A percentile compares a stretch with the other conserved stretches of the same genome.
Evolutionary conservation across 2,113 vertebrate genomes (phyloP).

Genomic region (Alethe castanea): DNA sequence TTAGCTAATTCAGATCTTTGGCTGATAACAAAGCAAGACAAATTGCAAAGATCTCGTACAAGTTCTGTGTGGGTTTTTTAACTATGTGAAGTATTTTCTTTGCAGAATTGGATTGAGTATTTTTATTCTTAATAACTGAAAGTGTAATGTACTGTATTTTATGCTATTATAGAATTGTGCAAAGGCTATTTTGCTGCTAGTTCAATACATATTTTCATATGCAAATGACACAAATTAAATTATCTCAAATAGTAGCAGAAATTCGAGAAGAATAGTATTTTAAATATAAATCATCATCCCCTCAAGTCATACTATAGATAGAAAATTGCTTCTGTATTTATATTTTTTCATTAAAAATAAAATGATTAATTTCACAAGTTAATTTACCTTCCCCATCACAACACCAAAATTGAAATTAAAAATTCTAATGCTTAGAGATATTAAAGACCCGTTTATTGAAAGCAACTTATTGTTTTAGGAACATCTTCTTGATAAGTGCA

Average conservation of each 20-base stretch:
- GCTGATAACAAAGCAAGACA: conserved; percentile 30
- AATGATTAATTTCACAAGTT: conserved; percentile 78
- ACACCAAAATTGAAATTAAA: conserved; percentile 74
- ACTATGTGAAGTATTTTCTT: neutral
- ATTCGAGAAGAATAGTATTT: conserved; percentile 65
- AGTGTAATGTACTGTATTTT: conserved; percentile 40
- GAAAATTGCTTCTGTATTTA: conserved; percentile 71
- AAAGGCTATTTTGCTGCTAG: conserved; percentile 57
- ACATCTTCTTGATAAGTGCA: conserved; percentile 40
- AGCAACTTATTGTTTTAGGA: conserved; percentile 67
- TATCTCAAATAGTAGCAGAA: conserved; percentile 63
- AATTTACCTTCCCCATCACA: conserved; percentile 72
- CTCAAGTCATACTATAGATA: conserved; percentile 70
- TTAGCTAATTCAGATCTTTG: conserved; percentile 5
- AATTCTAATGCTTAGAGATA: conserved; percentile 67
- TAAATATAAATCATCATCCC: conserved; percentile 71
- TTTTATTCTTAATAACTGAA: conserved; percentile 50
- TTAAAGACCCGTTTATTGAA: conserved; percentile 66
- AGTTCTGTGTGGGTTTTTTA: neutral
- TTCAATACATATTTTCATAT: conserved; percentile 64
- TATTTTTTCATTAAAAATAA: conserved; percentile 79
- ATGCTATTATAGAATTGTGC: conserved; percentile 35
- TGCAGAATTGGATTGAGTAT: conserved; percentile 15
- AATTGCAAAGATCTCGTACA: conserved; percentile 2
- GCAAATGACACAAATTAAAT: conserved; percentile 75